Evolutionary conservation across 2,888 invertebrate species (phyloP), one percentile per base, ranked within the genome.

Genomic region (Theretra japonica): DNA sequence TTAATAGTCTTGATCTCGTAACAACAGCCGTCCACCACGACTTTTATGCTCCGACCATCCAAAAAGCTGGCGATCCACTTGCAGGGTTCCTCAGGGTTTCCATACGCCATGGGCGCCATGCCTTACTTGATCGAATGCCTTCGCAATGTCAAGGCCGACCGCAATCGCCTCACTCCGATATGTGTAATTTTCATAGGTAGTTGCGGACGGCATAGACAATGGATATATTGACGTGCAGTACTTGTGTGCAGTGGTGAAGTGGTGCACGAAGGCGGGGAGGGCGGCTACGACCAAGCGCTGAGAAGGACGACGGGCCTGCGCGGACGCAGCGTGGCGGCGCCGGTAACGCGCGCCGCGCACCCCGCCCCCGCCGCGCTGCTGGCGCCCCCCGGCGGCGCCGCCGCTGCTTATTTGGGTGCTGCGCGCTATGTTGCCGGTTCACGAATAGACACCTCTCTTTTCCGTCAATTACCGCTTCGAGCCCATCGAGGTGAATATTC

Each of bases 401-500:
- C 97, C 79, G 97, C 97, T 81, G 96, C 97, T 76, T 98, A 98
- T 90, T 90, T 98, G 76, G 96, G 96, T 77, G 96, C 97, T 76
- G 96, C 97, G 77, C 95, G 98, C 83, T 98, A 97, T 89, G 96
- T 97, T 78, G 96, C 97, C 75, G 97, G 97, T 74, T 93, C 92
- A 7, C 85, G 93, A 65, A 91, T 94, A 75, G 94, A 94, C 82
- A 94, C 94, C 4, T 90, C 94, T 17, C 85, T 95, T 68, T 94
- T 95, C 81, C 90, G 90, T 11, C 83, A 90, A 73, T 79, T 92
- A n/a, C 86, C 90, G n/a, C 80, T 90, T 28, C 86, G 89, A 33
- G 75, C 91, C 23, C 90, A 91, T 75, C 85, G 88, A 79, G 91
- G 94, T 93, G 79, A 73, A 76, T 57, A 23, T 56, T 53, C 65